A percentile compares a stretch with the other conserved stretches of the same genome.
Conservation (phyloP, 64 coral and sea anemone genomes). For the Astreopora myriophthalma region DNA sequence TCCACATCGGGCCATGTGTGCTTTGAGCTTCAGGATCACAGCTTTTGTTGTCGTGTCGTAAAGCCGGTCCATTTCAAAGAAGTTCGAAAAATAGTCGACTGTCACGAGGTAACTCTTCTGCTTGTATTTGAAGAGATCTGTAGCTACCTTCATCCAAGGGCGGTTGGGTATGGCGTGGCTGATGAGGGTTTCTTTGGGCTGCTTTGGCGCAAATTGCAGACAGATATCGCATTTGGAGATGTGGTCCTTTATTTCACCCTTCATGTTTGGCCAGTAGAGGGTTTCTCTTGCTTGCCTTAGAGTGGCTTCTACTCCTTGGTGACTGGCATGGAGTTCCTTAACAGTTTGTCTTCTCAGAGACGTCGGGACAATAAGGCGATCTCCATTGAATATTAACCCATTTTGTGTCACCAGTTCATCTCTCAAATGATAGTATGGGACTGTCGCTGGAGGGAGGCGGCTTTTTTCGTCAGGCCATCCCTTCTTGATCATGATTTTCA, state of each 20-base stretch:
- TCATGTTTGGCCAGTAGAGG: neutral
- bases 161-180: neutral
- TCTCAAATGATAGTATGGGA: too few species aligned
- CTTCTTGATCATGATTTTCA: too few species aligned
- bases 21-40: neutral
- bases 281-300: neutral
- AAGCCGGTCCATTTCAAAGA: neutral
- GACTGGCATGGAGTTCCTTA: neutral
- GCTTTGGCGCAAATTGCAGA: neutral
- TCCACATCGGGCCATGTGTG: neutral
- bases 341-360: neutral
- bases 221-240: neutral
- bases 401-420: too few species aligned
- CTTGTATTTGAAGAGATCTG: neutral
- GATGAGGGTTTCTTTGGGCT: neutral
- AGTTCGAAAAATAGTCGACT: neutral
- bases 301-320: neutral
- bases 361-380: neutral
- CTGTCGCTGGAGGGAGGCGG: too few species aligned
- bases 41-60: neutral
- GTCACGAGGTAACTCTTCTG: neutral
- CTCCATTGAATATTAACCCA: too few species aligned
- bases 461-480: too few species aligned
- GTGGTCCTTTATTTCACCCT: neutral
- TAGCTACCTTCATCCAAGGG: neutral